Conservation (phyloP, 2,888 invertebrate species). For the Sminthurides aquaticus region DNA sequence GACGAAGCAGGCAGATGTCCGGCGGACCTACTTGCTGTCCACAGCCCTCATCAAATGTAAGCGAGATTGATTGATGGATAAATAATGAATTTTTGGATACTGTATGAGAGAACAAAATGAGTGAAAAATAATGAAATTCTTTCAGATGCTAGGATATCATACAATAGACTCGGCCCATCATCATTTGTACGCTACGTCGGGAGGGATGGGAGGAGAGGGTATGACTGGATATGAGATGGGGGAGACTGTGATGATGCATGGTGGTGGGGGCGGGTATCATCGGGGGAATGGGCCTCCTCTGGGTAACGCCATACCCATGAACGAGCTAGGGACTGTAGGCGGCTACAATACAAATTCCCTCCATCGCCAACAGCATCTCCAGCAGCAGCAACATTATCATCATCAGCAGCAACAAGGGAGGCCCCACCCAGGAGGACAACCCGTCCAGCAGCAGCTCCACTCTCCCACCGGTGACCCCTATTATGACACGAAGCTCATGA, state of each 20-base stretch:
- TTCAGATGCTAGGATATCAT: neutral
- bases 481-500: conserved; percentile 43
- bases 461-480: conserved; percentile 35
- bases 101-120: neutral
- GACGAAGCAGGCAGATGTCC: neutral
- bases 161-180: neutral
- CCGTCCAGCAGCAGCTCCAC: neutral
- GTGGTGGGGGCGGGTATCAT: too few species aligned
- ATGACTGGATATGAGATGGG: neutral
- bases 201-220: neutral
- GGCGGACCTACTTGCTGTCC: conserved; percentile 36
- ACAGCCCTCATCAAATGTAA: conserved; percentile 36
- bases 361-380: neutral
- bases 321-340: neutral
- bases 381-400: neutral
- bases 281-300: too few species aligned
- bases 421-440: neutral
- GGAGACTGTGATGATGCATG: neutral
- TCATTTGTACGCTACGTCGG: neutral
- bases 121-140: neutral
- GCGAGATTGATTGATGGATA: conserved; percentile 8
- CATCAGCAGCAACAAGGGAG: neutral
- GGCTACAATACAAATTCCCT: neutral
- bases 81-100: too few species aligned
- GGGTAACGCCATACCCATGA: neutral